Percentiles rank a stretch among this genome's conserved stretches.
These are phyloP conservation scores for Casuarius casuarius DNA, from an alignment of 2,113 vertebrate genomes.

Conservation along the genomic window DNA sequence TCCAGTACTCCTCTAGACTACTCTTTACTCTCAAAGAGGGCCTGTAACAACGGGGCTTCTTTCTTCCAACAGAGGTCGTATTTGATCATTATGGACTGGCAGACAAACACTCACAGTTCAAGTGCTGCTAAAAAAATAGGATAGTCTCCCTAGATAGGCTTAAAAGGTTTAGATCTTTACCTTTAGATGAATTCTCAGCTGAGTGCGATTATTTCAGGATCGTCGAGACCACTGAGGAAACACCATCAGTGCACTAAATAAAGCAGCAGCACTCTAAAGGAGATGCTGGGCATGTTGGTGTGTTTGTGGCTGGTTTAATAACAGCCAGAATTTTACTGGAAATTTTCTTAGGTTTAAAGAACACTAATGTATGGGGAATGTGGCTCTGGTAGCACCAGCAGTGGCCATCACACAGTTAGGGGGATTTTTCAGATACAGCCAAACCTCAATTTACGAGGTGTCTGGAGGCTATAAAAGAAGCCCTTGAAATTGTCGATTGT, in stretches of 20 bases:
- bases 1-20: background rate
- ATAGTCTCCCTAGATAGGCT: background rate
- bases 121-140: fast-evolving
- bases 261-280: slow-evolving; percentile 34
- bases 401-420: background rate
- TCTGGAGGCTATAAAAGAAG: background rate
- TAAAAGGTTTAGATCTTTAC: background rate
- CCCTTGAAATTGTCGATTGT: background rate
- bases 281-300: slow-evolving; percentile 40
- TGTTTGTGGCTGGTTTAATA: slow-evolving; percentile 43
- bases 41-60: background rate
- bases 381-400: slow-evolving; percentile 14
- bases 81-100: background rate
- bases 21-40: background rate
- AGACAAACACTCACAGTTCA: background rate
- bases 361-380: slow-evolving; percentile 42
- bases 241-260: background rate
- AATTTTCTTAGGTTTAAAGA: slow-evolving; percentile 26
- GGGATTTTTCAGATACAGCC: slow-evolving; percentile 3
- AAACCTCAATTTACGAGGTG: slow-evolving; percentile 32
- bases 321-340: slow-evolving; percentile 50
- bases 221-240: slow-evolving; percentile 14
- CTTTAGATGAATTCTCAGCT: background rate
- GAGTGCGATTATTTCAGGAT: background rate
- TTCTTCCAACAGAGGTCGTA: background rate